Base-by-base conservation (phyloP, 2,888 invertebrate species). In the Phyto melanocephala region DNA sequence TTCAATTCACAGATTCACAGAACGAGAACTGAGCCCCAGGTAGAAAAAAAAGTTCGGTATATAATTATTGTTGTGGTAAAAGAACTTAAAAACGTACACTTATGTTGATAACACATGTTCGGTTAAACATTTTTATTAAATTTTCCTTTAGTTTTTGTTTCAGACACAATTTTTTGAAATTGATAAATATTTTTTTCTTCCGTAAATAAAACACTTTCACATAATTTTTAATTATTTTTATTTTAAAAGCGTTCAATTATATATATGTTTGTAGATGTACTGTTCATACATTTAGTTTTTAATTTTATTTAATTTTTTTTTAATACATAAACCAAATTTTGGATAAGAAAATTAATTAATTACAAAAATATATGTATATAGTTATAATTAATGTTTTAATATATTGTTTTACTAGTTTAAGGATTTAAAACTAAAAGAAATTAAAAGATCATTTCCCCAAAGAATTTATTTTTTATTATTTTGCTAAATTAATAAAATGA, bases 211-310 rank as follows among this genome's bases (percentile, higher is more conserved):
- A n/a, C n/a, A n/a, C n/a, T 11, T 50, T 50, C 77, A 68, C 72
- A 40, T 40, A n/a, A 28, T 42, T 63, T 42, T 56, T 67, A 28
- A n/a, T 20, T 76, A 56, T 68, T 60, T 68, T 52, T 81, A 74
- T 65, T 79, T 72, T 17, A 82, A 62, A 75, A 58, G 78, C 58
- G 33, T 40, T 74, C 58, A 74, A 74, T 47, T 82, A 28, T 65
- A 74, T 42, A 50, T 33, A 58, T 45, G 20, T 20, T 56, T 56
- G 15, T 58, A 56, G 11, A 35, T 20, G 67, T 68, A 68, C 35
- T 52, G 45, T 70, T 63, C 17, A 63, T 67, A 72, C 67, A 68
- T 5, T 80, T 71, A 80, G 47, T 75, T 56, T 37, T 24, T 40
- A 50, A 68, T 56, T 15, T 40, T 35, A 28, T 63, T 47, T 45